Conservation (phyloP, 2,113 vertebrate species). For the human region GRCh38 chr1:48486001-48486500, state of each 20-base stretch:
- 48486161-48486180: background rate
- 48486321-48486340: background rate
- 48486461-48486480: background rate
- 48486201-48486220: background rate
- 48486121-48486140: background rate
- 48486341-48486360: background rate
- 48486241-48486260: background rate
- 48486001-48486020: conserved; percentile 44
- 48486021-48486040: background rate
- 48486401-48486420: background rate
- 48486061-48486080: conserved; percentile 21
- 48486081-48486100: background rate
- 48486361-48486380: background rate
- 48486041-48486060: conserved; percentile 46
- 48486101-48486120: background rate
- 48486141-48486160: background rate
- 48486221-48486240: background rate
- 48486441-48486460: background rate
- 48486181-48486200: background rate
- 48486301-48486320: background rate
- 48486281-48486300: background rate
- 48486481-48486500: background rate
- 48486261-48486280: background rate
- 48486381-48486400: background rate
- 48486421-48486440: background rate